Conservation (phyloP, 2,888 invertebrate genomes). For the Gari tellinella region DNA sequence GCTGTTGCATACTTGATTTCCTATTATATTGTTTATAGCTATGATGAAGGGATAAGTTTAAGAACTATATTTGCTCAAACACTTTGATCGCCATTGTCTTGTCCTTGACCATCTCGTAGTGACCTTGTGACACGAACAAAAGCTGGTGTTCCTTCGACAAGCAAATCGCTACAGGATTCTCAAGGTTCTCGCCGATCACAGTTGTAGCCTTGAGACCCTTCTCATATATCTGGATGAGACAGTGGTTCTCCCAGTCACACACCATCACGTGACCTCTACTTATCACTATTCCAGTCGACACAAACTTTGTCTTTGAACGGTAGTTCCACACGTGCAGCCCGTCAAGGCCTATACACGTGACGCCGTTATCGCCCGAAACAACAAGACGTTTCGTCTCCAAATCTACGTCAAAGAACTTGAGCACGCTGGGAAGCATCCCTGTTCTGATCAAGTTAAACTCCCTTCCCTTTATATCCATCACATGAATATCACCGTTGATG, state of each 20-base stretch:
- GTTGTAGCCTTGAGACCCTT: conserved; percentile 31
- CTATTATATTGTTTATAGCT: too few relatives aligned
- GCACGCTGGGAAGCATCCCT: conserved; percentile 19
- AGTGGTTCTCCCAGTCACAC: conserved; percentile 45
- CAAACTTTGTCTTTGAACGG: conserved; percentile 32
- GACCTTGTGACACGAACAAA: conserved; percentile 41
- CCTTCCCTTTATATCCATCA: conserved; percentile 46
- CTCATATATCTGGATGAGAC: conserved; percentile 36
- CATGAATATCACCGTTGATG: conserved; percentile 43
- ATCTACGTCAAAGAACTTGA: conserved; percentile 43
- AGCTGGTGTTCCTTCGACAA: conserved; percentile 13
- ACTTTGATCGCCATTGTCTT: conserved; percentile 36
- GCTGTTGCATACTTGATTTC: too few relatives aligned
- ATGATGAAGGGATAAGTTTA: too few relatives aligned
- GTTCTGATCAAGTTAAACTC: conserved; percentile 42
- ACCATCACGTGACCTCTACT: conserved; percentile 31
- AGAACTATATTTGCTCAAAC: background rate
- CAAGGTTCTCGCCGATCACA: conserved; percentile 22
- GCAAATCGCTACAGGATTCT: conserved; percentile 41
- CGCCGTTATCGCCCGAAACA: conserved; percentile 41
- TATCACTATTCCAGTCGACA: conserved; percentile 34
- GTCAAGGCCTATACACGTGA: conserved; percentile 31
- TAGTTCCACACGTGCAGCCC: conserved; percentile 43
- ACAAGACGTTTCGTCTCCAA: conserved; percentile 19
- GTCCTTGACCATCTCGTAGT: conserved; percentile 36